Base-by-base conservation (phyloP, 2,888 invertebrate genomes). In the Anagyrus pseudococci region DNA sequence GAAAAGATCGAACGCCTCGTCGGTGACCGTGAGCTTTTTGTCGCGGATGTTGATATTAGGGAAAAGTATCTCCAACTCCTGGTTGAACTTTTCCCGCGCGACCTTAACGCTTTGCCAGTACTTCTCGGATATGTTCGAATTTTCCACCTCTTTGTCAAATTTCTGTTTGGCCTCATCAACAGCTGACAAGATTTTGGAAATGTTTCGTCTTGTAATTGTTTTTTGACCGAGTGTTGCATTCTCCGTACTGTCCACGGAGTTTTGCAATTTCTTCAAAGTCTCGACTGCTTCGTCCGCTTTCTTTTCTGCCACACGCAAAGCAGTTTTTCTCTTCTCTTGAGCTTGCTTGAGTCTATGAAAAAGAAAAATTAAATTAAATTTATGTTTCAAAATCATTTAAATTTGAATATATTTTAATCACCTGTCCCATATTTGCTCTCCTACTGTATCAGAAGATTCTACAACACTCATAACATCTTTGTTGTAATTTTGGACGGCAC, bases 41-140 rank as follows among this genome's bases (percentile, higher is more conserved):
- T 88, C 87, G 7, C 86, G 79, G 43, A 92, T 80, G 76, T 90
- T 88, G 1, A 91, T 83, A 53, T 87, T 86, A 0, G 93, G 93
- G 72, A 92, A 88, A 44, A 94, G 83, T 56, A 89, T 87, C 75
- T 87, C 85, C 41, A 90, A 82, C 79, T 89, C 89, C 62, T 89
- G 85, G 20, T 85, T 81, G 66, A 88, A 88, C 70, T 85, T 84
- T 69, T 84, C 84, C 3, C 88, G 83, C 0, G 88, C 87, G 37
- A 82, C 77, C 68, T 86, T 84, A 73, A 93, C 92, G 82, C 92
- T 89, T 56, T 88, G 89, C 89, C 94, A 93, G 76, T 93, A 96
- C 73, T 88, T 89, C 67, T 93, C 90, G 19, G 91, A 87, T 1
- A 94, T 82, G 48, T 84, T 85, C 0, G 88, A 83, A 48, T 83